phyloP scores from a whole-genome alignment of 2,888 invertebrate genomes.

The Graphium colonna region DNA sequence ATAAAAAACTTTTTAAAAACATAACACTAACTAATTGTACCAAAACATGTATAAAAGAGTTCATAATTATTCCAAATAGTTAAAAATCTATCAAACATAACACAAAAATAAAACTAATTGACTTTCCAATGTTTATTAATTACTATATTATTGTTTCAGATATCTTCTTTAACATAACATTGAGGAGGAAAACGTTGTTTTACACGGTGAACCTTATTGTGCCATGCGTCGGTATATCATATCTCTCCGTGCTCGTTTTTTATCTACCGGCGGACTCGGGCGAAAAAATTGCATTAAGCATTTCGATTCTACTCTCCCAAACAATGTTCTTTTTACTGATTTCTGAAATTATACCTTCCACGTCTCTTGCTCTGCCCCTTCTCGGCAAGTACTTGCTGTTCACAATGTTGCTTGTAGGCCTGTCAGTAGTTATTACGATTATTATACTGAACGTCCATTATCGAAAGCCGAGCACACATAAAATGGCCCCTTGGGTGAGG shows the following conservation, averaged over 20 bases:
- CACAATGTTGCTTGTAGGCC: slow-evolving; percentile 96
- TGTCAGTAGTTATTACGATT: slow-evolving; percentile 96
- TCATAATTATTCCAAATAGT: too few species aligned
- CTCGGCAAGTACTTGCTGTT: slow-evolving; percentile 95
- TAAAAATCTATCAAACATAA: too few species aligned
- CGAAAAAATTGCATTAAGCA: slow-evolving; percentile 98
- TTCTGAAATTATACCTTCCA: slow-evolving; percentile 96
- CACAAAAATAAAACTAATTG: too few species aligned
- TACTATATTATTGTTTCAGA: slow-evolving; percentile 81
- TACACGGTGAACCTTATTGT: slow-evolving; percentile 98
- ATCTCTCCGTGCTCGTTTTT: slow-evolving; percentile 97
- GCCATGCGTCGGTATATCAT: slow-evolving; percentile 97
- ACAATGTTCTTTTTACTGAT: slow-evolving; percentile 96
- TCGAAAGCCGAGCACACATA: slow-evolving; percentile 94
- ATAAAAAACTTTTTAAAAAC: too few species aligned
- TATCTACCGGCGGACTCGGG: slow-evolving; percentile 98
- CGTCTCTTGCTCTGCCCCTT: slow-evolving; percentile 94
- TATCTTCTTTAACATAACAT: slow-evolving; percentile 97
- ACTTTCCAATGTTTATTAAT: too few species aligned
- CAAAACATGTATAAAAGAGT: too few species aligned
- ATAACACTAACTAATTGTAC: too few species aligned
- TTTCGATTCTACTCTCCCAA: slow-evolving; percentile 94
- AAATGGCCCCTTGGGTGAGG: slow-evolving; percentile 95
- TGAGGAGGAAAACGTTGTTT: slow-evolving; percentile 96
- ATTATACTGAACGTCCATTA: slow-evolving; percentile 96